A percentile compares a stretch with the other conserved stretches of the same genome.
Evolutionary conservation across 1,140 invertebrate genomes (phyloP).

Genomic region (Bombus sibiricus): DNA sequence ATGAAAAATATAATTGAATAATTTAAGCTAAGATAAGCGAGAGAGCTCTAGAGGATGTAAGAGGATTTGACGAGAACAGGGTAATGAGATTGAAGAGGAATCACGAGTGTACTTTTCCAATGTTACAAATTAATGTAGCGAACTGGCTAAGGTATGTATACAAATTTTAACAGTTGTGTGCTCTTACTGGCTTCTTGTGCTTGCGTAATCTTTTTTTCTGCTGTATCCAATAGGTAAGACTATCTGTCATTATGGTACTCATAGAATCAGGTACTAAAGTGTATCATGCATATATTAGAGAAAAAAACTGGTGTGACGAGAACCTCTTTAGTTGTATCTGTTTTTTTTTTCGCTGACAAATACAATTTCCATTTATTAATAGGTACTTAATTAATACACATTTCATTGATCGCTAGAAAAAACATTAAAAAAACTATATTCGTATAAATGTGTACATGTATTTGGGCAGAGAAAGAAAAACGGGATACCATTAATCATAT

Average conservation of each 20-base stretch:
- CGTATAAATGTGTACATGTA: neutral
- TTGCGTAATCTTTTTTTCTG: neutral
- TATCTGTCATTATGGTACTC: neutral
- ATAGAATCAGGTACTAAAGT: no score
- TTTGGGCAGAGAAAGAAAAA: neutral
- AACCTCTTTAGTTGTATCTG: neutral
- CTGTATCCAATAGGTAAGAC: neutral
- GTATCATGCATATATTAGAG: neutral
- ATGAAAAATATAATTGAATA: neutral
- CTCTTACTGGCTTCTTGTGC: neutral
- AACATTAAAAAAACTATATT: neutral
- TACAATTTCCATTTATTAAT: constrained; percentile 1
- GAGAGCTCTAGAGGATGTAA: neutral
- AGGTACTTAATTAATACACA: neutral
- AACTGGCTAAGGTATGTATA: neutral
- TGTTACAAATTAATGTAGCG: neutral
- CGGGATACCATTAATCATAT: neutral
- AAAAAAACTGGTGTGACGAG: neutral
- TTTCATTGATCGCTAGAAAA: neutral
- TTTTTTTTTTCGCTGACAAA: neutral
- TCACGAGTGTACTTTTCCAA: neutral
- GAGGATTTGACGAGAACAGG: neutral
- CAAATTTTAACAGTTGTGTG: neutral
- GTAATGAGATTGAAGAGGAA: neutral
- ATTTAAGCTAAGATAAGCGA: neutral